Evolutionary conservation across 2,888 invertebrate species (phyloP), one percentile per base, ranked within the genome.

Genomic region (Brenthis ino): DNA sequence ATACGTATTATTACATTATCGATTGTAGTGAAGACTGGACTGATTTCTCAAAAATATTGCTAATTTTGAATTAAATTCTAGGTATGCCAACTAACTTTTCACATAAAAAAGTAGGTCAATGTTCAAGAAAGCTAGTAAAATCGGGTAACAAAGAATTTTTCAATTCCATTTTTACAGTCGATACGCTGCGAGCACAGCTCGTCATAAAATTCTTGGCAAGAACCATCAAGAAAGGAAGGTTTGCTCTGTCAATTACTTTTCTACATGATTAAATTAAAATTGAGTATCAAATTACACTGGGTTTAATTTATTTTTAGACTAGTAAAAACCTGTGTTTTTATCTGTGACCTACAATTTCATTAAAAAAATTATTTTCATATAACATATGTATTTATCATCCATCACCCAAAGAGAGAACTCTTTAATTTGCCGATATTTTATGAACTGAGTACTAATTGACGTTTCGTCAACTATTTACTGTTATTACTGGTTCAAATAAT

Each of bases 141-240:
- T 64, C 58, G 54, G 66, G 53, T 57, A 68, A 68, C 64, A 66
- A 57, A 68, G 68, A 69, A 58, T 58, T 67, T 71, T 71, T 71
- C 71, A 71, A 71, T 71, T 71, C 68, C 66, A 68, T 66, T 66
- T 71, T 71, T 71, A 71, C 66, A 69, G 71, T 69, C 50, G 64
- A 67, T 64, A 64, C 60, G 64, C 56, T 61, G 63, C 53, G 64
- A 64, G 56, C 61, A 57, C 66, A 50, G 65, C 47, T 47, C 66
- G 66, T 68, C 71, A 69, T 71, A 71, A 71, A 71, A 64, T 67
- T 71, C 68, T 69, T 69, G 68, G 66, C 66, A 69, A 66, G 71
- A 67, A 61, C 37, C 56, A 47, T 63, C 37, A 61, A 67, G 60
- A 55, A 47, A 48, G 54, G 47, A 43, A 66, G 50, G 48, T 63